These are phyloP conservation scores for Acomys russatus DNA, from an alignment of 2,797 vertebrate species.

Conservation along the genomic window DNA sequence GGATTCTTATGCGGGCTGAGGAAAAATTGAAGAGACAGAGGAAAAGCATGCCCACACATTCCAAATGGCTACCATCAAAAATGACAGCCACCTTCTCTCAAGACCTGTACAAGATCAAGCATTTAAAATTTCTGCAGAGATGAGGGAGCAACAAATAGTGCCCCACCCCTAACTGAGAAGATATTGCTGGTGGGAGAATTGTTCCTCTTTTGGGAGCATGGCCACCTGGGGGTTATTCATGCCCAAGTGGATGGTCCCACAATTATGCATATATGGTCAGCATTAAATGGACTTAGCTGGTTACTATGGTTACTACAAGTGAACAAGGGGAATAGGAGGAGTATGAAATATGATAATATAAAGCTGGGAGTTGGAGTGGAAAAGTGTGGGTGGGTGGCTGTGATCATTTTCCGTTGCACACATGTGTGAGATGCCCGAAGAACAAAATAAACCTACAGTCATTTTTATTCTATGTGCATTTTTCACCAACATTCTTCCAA, in stretches of 20 bases:
- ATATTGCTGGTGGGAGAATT: neutral
- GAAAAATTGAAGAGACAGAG: neutral
- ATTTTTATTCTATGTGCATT: neutral
- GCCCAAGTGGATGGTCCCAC: neutral
- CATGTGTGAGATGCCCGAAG: neutral
- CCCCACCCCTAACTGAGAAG: neutral
- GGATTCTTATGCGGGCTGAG: neutral
- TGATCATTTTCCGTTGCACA: neutral
- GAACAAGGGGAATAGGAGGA: neutral
- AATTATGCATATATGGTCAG: neutral
- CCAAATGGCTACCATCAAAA: conserved; percentile 18
- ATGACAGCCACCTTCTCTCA: neutral
- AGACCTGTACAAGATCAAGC: neutral
- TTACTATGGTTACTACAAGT: neutral
- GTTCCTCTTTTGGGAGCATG: neutral
- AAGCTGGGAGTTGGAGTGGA: neutral
- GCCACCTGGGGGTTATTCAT: neutral
- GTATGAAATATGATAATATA: neutral
- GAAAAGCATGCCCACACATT: neutral
- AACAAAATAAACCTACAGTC: neutral
- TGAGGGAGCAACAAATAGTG: neutral
- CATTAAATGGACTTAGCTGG: neutral
- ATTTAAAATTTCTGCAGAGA: too few relatives aligned
- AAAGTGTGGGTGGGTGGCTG: neutral
- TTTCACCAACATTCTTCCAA: conserved; percentile 25